These are phyloP conservation scores for Elaphurus davidianus DNA, from an alignment of 2,113 vertebrate species.

Conservation along the genomic window DNA sequence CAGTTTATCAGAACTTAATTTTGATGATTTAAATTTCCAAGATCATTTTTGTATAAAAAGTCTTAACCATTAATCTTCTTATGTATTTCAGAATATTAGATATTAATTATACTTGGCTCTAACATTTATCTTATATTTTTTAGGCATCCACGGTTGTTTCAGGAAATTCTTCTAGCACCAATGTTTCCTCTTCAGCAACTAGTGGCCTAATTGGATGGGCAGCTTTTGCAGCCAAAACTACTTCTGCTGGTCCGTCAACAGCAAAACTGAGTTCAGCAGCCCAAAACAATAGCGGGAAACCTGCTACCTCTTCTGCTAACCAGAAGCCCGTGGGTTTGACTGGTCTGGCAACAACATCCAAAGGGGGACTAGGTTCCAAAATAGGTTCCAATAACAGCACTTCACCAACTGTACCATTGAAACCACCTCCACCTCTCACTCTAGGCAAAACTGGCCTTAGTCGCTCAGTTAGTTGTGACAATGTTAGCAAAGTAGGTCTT, in stretches of 20 bases:
- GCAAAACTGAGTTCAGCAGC: constrained; percentile 88
- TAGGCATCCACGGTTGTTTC: constrained; percentile 87
- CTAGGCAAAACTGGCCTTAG: constrained; percentile 94
- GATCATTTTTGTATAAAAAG: background rate
- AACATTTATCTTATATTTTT: constrained; percentile 63
- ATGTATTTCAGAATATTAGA: background rate
- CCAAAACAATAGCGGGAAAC: constrained; percentile 85
- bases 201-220: constrained; percentile 97
- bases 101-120: background rate
- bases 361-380: constrained; percentile 89
- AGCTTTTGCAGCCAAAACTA: constrained; percentile 95
- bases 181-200: constrained; percentile 86
- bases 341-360: constrained; percentile 86
- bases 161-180: constrained; percentile 86
- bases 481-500: constrained; percentile 88
- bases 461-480: constrained; percentile 92
- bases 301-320: constrained; percentile 81
- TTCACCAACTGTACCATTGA: constrained; percentile 82
- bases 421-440: constrained; percentile 91
- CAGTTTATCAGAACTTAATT: background rate
- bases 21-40: constrained; percentile 1
- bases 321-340: constrained; percentile 93
- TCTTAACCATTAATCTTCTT: background rate
- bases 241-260: constrained; percentile 85
- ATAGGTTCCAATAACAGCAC: constrained; percentile 79